Percentiles rank a stretch among this genome's conserved stretches.
These are phyloP conservation scores for Meloidogyne exigua DNA, from an alignment of 1,140 invertebrate species.

Conservation along the genomic window DNA sequence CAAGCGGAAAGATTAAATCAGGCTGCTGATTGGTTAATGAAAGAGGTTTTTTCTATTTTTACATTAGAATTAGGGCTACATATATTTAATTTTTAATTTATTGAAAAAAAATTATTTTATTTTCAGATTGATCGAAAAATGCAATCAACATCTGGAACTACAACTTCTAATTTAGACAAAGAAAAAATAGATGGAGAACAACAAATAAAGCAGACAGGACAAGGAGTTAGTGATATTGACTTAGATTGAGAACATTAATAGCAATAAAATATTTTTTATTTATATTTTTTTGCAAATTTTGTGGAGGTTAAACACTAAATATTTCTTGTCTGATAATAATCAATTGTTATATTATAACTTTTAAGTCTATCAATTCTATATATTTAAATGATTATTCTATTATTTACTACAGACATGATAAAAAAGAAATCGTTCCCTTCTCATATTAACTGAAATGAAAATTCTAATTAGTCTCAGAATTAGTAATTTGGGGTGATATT, in stretches of 20 bases:
- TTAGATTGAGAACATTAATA: neutral
- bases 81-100: neutral
- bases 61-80: no score
- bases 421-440: no score
- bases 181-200: neutral
- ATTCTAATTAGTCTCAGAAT: no score
- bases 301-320: no score
- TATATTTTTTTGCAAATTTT: neutral
- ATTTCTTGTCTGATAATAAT: no score
- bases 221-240: neutral
- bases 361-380: no score
- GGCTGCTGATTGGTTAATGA: conserved; percentile 11
- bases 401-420: no score
- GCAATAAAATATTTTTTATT: neutral
- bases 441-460: no score
- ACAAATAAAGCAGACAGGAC: neutral
- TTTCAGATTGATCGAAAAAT: neutral
- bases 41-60: conserved; percentile 12
- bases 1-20: conserved; percentile 13
- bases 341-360: no score
- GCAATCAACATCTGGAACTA: conserved; percentile 3
- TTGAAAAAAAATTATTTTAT: no score
- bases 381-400: no score
- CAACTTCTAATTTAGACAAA: neutral
- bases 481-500: no score